Evolutionary conservation across 1,140 invertebrate species (phyloP).

Genomic region (Adoxophyes honmai): DNA sequence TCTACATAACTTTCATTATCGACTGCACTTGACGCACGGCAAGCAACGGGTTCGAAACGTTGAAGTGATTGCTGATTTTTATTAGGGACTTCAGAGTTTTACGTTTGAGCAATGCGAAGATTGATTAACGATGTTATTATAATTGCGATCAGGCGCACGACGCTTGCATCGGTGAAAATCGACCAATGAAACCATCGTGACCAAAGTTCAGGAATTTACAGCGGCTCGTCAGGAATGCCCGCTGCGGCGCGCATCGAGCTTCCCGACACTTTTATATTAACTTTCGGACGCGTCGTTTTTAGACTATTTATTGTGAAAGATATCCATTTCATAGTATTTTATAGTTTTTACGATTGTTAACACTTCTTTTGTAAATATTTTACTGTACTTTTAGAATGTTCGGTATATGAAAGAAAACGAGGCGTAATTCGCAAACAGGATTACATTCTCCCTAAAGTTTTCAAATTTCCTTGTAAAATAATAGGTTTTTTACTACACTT

Average conservation of each 20-base stretch:
- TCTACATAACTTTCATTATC: too few species aligned
- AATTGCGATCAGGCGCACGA: neutral
- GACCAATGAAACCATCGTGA: slow-evolving; percentile 19
- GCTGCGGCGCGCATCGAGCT: slow-evolving; percentile 1
- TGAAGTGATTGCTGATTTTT: too few species aligned
- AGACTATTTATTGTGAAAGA: slow-evolving; percentile 64
- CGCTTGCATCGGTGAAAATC: too few species aligned
- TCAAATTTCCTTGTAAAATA: slow-evolving; percentile 24
- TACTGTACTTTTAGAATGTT: slow-evolving; percentile 28
- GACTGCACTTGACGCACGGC: too few species aligned
- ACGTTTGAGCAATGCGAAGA: too few species aligned
- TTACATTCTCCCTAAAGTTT: slow-evolving; percentile 10
- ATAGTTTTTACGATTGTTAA: slow-evolving; percentile 63
- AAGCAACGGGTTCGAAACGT: too few species aligned
- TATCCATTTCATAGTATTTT: slow-evolving; percentile 61
- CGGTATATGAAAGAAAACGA: slow-evolving; percentile 6
- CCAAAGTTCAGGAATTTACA: slow-evolving; percentile 62
- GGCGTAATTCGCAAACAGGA: too few species aligned
- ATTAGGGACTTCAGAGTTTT: too few species aligned
- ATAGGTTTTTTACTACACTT: slow-evolving; percentile 29
- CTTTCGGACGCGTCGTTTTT: slow-evolving; percentile 59
- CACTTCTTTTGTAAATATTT: slow-evolving; percentile 64
- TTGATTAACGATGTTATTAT: too few species aligned
- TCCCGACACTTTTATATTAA: slow-evolving; percentile 40
- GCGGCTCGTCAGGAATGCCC: slow-evolving; percentile 19